Conservation (phyloP, 2,797 vertebrate genomes). For the Phrynocephalus vlangalii region DNA sequence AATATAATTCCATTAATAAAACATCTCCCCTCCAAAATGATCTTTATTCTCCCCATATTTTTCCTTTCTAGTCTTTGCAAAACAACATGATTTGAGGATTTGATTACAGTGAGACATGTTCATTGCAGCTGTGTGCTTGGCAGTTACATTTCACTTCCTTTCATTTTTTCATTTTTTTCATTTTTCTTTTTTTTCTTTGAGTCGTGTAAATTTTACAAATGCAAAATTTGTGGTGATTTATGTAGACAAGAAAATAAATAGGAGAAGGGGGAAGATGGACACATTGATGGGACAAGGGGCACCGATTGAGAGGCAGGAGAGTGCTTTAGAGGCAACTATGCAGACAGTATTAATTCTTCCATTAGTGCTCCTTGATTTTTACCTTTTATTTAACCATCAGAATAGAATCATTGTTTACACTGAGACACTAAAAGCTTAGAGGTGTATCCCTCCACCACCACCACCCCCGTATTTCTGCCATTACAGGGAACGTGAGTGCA, state of each 20-base stretch:
- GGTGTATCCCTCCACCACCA: not conserved
- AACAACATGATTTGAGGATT: not conserved
- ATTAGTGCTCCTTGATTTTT: not conserved
- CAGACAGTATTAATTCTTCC: not conserved
- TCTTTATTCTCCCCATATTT: not conserved
- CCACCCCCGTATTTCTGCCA: not conserved
- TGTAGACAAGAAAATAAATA: not conserved
- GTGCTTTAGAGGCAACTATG: conserved; percentile 2
- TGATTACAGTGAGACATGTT: not conserved
- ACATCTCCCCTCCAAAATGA: not conserved
- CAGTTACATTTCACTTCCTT: not conserved
- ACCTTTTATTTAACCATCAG: not conserved
- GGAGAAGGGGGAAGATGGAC: no score
- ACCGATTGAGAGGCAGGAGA: no score
- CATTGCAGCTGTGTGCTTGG: not conserved
- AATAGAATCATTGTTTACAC: not conserved
- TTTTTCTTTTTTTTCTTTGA: not conserved
- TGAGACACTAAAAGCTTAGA: not conserved
- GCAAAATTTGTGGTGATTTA: not conserved
- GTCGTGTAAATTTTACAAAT: not conserved
- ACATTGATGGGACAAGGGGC: not conserved
- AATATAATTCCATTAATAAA: conserved; percentile 45
- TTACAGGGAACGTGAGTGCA: not conserved
- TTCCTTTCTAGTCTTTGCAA: not conserved
- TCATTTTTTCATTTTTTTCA: not conserved